Conservation (phyloP, 2,888 invertebrate species). For the Caradrina clavipalpis region DNA sequence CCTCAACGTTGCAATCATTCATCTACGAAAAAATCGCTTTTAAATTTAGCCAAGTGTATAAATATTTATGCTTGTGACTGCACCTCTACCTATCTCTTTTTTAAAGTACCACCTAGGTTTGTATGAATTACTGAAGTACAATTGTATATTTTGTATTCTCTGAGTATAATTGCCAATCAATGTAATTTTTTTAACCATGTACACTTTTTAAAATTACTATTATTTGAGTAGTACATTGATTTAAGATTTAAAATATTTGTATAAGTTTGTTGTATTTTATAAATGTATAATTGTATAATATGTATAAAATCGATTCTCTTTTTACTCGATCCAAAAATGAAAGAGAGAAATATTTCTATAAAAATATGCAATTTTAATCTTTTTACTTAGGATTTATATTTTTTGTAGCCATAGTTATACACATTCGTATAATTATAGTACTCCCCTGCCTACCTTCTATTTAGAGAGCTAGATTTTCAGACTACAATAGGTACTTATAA, state of each 20-base stretch:
- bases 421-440: conserved; percentile 3
- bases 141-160: background rate
- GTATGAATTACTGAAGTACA: background rate
- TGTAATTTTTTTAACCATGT: conserved; percentile 34
- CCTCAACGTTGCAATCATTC: no score
- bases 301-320: background rate
- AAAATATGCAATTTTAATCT: conserved; percentile 29
- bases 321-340: background rate
- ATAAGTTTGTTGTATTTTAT: conserved; percentile 32
- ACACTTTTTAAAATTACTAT: conserved; percentile 11
- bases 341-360: conserved; percentile 23
- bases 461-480: conserved; percentile 54
- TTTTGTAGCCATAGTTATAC: conserved; percentile 16
- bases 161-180: background rate
- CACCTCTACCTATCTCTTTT: no score
- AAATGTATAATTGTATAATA: conserved; percentile 32
- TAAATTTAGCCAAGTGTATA: no score
- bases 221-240: conserved; percentile 6
- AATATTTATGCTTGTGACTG: no score
- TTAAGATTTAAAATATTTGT: background rate
- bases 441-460: conserved; percentile 23
- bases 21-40: no score
- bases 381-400: conserved; percentile 11
- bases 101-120: no score
- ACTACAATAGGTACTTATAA: conserved; percentile 19